Evolutionary conservation across 1,140 invertebrate species (phyloP).

Genomic region (Lethocerus indicus): DNA sequence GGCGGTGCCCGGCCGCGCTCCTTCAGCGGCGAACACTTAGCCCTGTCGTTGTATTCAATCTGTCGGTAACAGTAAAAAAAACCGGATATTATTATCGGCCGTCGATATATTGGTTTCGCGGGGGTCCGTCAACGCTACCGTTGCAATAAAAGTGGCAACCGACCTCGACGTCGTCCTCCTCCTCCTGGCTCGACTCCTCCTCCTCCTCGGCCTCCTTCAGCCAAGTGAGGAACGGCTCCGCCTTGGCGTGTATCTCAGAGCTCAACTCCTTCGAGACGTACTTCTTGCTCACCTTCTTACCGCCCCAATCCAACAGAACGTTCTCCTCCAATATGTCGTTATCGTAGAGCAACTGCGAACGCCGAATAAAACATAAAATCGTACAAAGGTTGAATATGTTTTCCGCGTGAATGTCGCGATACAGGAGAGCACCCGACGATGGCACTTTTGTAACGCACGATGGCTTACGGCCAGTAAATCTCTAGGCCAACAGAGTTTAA

Average conservation of each 20-base stretch:
- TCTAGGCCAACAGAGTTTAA: too few relatives aligned
- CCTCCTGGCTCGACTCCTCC: constrained; percentile 50
- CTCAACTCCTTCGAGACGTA: constrained; percentile 82
- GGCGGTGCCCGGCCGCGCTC: constrained; percentile 23
- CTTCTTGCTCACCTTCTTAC: constrained; percentile 82
- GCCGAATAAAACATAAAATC: not conserved
- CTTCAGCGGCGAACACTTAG: constrained; percentile 53
- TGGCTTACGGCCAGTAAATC: not conserved
- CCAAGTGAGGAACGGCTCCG: constrained; percentile 90
- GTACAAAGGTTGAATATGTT: too few relatives aligned
- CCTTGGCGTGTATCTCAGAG: constrained; percentile 82
- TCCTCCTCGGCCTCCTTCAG: constrained; percentile 93
- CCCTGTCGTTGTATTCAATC: constrained; percentile 80
- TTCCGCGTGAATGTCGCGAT: not conserved
- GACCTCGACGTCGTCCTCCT: constrained; percentile 51
- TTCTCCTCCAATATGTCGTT: constrained; percentile 88
- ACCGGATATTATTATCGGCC: not conserved
- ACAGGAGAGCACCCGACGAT: not conserved
- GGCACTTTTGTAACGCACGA: not conserved
- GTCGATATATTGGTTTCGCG: not conserved
- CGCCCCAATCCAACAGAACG: constrained; percentile 83
- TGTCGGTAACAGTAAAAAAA: constrained; percentile 20
- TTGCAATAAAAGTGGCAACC: constrained; percentile 15
- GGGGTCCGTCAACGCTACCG: not conserved
- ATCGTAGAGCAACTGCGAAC: constrained; percentile 75